Evolutionary conservation across 2,888 invertebrate genomes (phyloP), one percentile per base, ranked within the genome.

Genomic region (Empis livida): DNA sequence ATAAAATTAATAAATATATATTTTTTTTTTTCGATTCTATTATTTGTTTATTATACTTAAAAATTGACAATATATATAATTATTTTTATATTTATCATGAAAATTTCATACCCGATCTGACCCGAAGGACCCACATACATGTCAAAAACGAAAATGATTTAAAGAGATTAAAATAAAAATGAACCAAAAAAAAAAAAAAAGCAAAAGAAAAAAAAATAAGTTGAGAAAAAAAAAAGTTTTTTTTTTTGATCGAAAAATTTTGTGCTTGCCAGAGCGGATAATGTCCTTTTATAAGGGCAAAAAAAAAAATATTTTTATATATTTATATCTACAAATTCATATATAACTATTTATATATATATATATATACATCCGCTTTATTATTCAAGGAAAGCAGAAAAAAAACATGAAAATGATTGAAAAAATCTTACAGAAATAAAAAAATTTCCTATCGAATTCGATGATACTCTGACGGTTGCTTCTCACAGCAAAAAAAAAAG

Each of bases 181-280:
- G n/a, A 35, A 35, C 13, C n/a, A 35, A 35, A 35, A 35, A 35
- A 35, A 35, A 9, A 40, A 17, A 27, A 23, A 14, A 11, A 20
- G n/a, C n/a, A 17, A 41, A 11, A 38, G 10, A 39, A 37, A 14
- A n/a, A n/a, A n/a, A n/a, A n/a, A n/a, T n/a, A n/a, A 37, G 5
- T 11, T 11, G 16, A 38, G 10, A 39, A 37, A 14, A 38, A 16
- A 17, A 38, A 38, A 16, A 37, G 2, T 11, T 38, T 5, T 16
- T 16, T 41, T 41, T 41, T 23, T 41, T 41, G 23, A 41, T 13
- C 41, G 20, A 41, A 41, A 41, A 27, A 41, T 41, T 41, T 41
- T 41, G 41, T 41, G 41, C 41, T 41, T 41, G n/a, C 41, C 27
- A 14, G 20, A 41, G 41, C 41, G 20, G 20, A 41, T 41, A 41